Conservation (phyloP, 1,140 invertebrate species). For the Drosophila grimshawi region DNA sequence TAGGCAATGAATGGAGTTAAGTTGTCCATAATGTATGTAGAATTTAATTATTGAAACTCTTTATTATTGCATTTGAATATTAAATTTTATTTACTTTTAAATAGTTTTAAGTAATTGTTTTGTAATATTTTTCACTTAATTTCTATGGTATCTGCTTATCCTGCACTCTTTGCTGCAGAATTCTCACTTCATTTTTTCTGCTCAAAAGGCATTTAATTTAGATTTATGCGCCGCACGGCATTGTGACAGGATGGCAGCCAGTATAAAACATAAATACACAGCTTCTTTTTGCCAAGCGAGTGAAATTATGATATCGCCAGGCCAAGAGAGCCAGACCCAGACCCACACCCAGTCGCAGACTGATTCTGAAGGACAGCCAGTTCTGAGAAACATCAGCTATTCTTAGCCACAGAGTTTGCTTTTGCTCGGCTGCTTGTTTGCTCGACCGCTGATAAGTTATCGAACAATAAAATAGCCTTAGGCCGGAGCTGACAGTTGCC, state of each 20-base stretch:
- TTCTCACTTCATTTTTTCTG: slow-evolving; percentile 19
- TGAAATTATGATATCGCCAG: slow-evolving; percentile 74
- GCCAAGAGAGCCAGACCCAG: slow-evolving; percentile 14
- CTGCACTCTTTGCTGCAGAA: neutral
- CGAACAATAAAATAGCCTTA: slow-evolving; percentile 79
- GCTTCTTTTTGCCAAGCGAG: slow-evolving; percentile 46
- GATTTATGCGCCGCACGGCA: slow-evolving; percentile 74
- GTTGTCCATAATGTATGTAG: too few relatives aligned
- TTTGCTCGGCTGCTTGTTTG: slow-evolving; percentile 49
- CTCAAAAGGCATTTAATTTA: slow-evolving; percentile 80
- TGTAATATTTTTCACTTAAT: neutral
- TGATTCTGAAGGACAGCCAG: slow-evolving; percentile 3
- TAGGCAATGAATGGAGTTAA: too few relatives aligned
- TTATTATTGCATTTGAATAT: too few relatives aligned
- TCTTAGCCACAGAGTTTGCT: slow-evolving; percentile 28
- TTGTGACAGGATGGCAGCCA: slow-evolving; percentile 63
- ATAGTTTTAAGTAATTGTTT: too few relatives aligned
- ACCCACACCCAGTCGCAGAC: slow-evolving; percentile 12
- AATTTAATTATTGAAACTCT: too few relatives aligned
- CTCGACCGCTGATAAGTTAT: slow-evolving; percentile 72
- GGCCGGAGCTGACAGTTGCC: slow-evolving; percentile 45
- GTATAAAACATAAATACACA: slow-evolving; percentile 57
- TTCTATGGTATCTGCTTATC: neutral
- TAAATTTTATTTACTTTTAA: too few relatives aligned
- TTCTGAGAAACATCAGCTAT: slow-evolving; percentile 2